Conservation (phyloP, 2,888 invertebrate genomes). For the Rotaria magnacalcarata region DNA sequence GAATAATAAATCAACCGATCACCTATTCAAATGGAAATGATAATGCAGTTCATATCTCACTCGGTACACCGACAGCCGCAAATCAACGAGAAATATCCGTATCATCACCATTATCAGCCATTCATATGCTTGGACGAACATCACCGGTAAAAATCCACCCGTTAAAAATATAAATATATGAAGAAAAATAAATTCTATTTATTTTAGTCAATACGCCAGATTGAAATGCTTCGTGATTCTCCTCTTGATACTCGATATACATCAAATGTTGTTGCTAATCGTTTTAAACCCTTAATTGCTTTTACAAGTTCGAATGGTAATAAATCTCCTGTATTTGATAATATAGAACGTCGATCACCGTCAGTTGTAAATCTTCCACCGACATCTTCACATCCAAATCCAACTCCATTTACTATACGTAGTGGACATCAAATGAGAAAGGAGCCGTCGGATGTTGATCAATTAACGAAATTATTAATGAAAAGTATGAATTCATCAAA, state of each 20-base stretch:
- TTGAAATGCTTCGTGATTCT: neutral
- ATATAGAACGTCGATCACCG: neutral
- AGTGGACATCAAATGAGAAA: neutral
- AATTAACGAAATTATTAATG: neutral
- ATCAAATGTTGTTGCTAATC: neutral
- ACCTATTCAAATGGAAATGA: neutral
- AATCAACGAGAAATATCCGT: neutral
- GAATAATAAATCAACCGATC: neutral
- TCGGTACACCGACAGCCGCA: neutral
- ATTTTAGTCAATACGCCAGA: constrained; percentile 1
- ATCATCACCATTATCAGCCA: neutral
- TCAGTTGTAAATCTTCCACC: neutral
- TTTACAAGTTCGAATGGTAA: neutral
- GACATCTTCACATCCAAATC: neutral
- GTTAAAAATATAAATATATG: neutral
- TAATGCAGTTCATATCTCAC: neutral
- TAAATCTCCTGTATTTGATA: neutral
- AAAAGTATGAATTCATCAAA: constrained; percentile 13
- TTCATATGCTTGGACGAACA: neutral
- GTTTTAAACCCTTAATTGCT: constrained; percentile 22
- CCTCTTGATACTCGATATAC: neutral
- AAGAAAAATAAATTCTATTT: neutral
- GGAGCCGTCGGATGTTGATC: neutral
- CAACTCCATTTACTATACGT: neutral
- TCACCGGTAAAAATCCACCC: neutral